Evolutionary conservation across 2,113 vertebrate species (phyloP).

Genomic region (Brachionichthys hirsutus): DNA sequence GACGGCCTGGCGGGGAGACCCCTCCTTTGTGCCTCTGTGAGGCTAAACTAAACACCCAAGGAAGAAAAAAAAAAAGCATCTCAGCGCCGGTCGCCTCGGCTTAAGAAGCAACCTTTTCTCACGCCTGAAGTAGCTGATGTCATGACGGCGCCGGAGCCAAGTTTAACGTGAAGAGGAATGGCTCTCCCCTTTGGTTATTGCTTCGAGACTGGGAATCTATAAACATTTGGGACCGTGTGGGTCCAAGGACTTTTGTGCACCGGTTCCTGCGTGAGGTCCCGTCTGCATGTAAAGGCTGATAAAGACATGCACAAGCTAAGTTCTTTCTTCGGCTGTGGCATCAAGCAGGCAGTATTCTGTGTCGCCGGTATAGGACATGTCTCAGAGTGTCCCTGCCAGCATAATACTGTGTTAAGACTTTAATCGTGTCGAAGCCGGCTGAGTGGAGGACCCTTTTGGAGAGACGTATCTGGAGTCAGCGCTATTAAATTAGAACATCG

Average conservation of each 20-base stretch:
- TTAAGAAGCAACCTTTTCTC: constrained; percentile 69
- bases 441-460: background rate
- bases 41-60: constrained; percentile 59
- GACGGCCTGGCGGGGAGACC: constrained; percentile 50
- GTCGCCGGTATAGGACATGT: constrained; percentile 3
- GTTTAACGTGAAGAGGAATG: constrained; percentile 62
- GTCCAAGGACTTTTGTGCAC: constrained; percentile 32
- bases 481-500: constrained; percentile 67
- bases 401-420: background rate
- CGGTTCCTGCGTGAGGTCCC: constrained; percentile 56
- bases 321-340: background rate
- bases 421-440: background rate
- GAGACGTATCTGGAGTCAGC: constrained; percentile 12
- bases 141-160: constrained; percentile 64
- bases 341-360: constrained; percentile 6
- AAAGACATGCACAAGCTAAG: constrained; percentile 4
- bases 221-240: constrained; percentile 45
- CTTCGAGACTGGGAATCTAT: constrained; percentile 44
- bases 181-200: constrained; percentile 56
- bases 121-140: constrained; percentile 75
- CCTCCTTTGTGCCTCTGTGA: constrained; percentile 49
- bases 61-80: constrained; percentile 13
- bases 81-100: constrained; percentile 47
- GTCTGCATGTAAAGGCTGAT: constrained; percentile 34
- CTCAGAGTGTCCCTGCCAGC: background rate